These are phyloP conservation scores for Ascaphus truei DNA, from an alignment of 2,113 vertebrate species.

Conservation along the genomic window DNA sequence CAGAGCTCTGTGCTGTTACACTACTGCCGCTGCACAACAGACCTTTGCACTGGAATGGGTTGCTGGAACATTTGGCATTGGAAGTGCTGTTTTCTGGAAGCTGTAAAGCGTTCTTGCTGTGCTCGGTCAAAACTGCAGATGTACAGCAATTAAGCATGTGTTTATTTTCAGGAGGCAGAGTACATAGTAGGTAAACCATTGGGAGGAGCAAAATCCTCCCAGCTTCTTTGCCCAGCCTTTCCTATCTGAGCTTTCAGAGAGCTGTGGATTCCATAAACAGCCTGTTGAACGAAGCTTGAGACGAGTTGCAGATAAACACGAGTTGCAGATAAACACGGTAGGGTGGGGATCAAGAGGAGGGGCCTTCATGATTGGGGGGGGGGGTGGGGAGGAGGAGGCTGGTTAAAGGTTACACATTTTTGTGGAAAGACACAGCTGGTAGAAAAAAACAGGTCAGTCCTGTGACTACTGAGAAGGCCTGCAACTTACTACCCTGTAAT, in stretches of 20 bases:
- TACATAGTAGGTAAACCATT: not conserved
- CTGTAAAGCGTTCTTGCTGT: not conserved
- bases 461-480: no score
- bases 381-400: not conserved
- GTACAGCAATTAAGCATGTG: not conserved
- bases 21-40: no score
- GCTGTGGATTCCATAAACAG: not conserved
- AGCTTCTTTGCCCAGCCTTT: not conserved
- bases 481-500: not conserved
- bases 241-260: not conserved
- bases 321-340: not conserved
- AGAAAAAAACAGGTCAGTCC: no score
- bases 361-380: not conserved
- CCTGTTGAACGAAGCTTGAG: not conserved
- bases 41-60: not conserved
- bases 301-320: no score
- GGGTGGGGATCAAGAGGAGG: conserved; percentile 22
- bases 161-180: not conserved
- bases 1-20: no score
- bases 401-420: no score
- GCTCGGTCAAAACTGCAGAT: not conserved
- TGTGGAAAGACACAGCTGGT: no score
- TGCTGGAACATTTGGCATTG: not conserved
- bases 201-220: not conserved
- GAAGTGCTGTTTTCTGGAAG: not conserved